Percentiles rank a stretch among this genome's conserved stretches.
Conservation (phyloP, 2,113 vertebrate species). For the Desmodus rotundus region DNA sequence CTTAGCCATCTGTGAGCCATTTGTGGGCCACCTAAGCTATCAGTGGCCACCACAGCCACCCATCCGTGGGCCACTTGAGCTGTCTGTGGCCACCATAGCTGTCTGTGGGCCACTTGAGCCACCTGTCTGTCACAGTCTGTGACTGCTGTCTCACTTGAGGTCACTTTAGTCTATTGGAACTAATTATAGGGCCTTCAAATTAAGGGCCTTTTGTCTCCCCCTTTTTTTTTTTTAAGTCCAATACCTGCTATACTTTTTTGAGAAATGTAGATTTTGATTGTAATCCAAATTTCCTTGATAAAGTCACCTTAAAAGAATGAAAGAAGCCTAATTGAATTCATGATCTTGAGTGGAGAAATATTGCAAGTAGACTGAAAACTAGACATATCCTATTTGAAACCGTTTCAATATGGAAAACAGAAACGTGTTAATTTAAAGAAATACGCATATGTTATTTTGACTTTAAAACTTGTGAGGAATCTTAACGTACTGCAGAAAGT, state of each 20-base stretch:
- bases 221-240: not conserved
- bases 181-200: not conserved
- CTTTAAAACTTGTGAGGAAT: not conserved
- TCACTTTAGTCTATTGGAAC: not conserved
- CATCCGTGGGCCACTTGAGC: not conserved
- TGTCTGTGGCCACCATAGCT: fast-evolving
- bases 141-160: not conserved
- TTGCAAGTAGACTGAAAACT: not conserved
- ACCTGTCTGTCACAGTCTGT: too few species aligned
- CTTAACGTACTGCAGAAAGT: not conserved
- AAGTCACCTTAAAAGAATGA: not conserved
- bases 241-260: not conserved
- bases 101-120: not conserved
- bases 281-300: not conserved
- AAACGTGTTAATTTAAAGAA: not conserved
- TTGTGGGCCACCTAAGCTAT: not conserved
- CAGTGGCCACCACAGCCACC: too few species aligned
- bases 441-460: not conserved
- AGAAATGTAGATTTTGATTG: not conserved
- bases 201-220: not conserved
- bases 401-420: not conserved
- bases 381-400: not conserved
- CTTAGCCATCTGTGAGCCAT: not conserved
- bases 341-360: not conserved
- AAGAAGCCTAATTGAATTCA: not conserved